Percentiles rank a stretch among this genome's conserved stretches.
Conservation (phyloP, 1,140 invertebrate genomes). For the Drosophila lacertosa region DNA sequence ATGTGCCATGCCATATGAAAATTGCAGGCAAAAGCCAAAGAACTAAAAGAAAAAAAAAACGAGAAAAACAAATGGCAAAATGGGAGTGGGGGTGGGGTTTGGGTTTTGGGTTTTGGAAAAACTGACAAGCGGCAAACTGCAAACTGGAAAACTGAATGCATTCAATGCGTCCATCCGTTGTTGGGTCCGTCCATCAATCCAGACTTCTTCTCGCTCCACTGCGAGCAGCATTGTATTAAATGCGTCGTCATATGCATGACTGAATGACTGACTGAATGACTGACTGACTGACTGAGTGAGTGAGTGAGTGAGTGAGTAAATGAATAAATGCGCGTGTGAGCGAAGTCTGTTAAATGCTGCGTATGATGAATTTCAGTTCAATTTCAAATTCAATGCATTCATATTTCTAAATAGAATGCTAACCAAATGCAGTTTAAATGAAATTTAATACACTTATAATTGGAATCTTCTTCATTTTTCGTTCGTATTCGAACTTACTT, state of each 20-base stretch:
- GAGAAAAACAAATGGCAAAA: slow-evolving; percentile 6
- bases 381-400: slow-evolving; percentile 5
- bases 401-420: not conserved
- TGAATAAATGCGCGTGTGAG: slow-evolving; percentile 22
- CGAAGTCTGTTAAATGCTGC: slow-evolving; percentile 26
- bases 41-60: slow-evolving; percentile 18
- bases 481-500: too few relatives aligned
- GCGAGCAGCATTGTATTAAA: slow-evolving; percentile 25
- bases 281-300: slow-evolving; percentile 16
- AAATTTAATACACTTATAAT: too few relatives aligned
- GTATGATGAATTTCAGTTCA: slow-evolving; percentile 48
- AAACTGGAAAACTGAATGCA: slow-evolving; percentile 27
- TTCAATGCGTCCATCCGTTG: slow-evolving; percentile 44
- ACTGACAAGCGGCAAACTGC: slow-evolving; percentile 13
- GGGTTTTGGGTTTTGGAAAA: too few relatives aligned
- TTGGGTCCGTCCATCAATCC: slow-evolving; percentile 13
- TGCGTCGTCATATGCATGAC: slow-evolving; percentile 50
- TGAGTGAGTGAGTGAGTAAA: slow-evolving; percentile 13
- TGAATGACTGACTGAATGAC: slow-evolving; percentile 29
- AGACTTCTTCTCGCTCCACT: slow-evolving; percentile 17
- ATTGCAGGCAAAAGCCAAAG: slow-evolving; percentile 56
- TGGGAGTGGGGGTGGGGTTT: too few relatives aligned
- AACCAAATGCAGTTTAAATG: too few relatives aligned
- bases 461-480: too few relatives aligned
- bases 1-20: slow-evolving; percentile 46